Conservation (phyloP, 1,140 invertebrate species). For the Propsilocerus akamusi region DNA sequence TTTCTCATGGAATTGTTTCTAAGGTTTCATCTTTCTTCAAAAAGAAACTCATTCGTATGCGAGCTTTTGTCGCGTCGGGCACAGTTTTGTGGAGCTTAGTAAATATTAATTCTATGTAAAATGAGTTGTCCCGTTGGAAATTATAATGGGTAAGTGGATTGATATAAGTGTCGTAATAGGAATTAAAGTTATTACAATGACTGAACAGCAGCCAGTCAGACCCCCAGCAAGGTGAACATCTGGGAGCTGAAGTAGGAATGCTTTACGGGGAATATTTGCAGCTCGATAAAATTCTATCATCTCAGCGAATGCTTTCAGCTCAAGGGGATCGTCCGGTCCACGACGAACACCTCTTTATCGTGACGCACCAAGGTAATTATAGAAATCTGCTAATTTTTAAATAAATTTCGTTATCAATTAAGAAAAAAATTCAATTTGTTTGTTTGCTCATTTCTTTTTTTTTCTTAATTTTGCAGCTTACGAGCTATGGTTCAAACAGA, state of each 20-base stretch:
- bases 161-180: neutral
- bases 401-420: neutral
- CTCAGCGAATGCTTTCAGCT: slow-evolving; percentile 67
- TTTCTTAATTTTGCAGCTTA: slow-evolving; percentile 75
- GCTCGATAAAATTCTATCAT: slow-evolving; percentile 73
- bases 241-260: slow-evolving; percentile 46
- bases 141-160: neutral
- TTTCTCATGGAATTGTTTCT: no score
- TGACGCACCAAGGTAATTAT: slow-evolving; percentile 84
- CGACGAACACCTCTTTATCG: slow-evolving; percentile 94
- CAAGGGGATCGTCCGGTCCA: slow-evolving; percentile 57
- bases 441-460: slow-evolving; percentile 8
- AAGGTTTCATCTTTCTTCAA: no score
- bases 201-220: neutral
- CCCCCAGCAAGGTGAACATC: slow-evolving; percentile 28
- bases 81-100: no score
- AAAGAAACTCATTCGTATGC: no score
- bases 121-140: neutral
- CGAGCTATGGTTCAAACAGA: slow-evolving; percentile 99
- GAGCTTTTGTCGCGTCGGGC: no score
- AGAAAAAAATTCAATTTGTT: neutral
- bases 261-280: slow-evolving; percentile 74
- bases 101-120: no score
- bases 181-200: no score
- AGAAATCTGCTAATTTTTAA: neutral